These are phyloP conservation scores for Lepas anatifera DNA, from an alignment of 2,888 invertebrate genomes.

Conservation along the genomic window DNA sequence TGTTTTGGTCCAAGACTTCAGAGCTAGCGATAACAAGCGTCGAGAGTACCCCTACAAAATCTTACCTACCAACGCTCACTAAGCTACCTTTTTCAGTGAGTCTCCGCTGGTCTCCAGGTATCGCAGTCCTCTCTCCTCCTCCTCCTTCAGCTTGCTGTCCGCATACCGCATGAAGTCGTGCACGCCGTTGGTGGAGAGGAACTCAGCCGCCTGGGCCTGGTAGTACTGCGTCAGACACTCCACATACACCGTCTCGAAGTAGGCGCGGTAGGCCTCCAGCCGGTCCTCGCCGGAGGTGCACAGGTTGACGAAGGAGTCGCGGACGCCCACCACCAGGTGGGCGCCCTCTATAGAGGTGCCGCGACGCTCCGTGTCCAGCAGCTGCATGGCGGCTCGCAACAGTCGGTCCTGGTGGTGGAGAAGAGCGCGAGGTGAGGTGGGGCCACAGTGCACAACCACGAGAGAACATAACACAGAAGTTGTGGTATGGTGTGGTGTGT, in stretches of 20 bases:
- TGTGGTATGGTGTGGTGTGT: too few relatives aligned
- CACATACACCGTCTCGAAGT: constrained; percentile 64
- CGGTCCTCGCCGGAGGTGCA: constrained; percentile 88
- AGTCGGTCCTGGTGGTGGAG: constrained; percentile 33
- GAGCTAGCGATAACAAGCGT: too few relatives aligned
- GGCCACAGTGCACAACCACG: too few relatives aligned
- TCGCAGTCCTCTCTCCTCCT: constrained; percentile 80
- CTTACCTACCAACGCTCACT: too few relatives aligned
- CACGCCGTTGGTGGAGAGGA: constrained; percentile 79
- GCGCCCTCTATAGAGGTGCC: constrained; percentile 91
- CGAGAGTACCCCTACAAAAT: too few relatives aligned
- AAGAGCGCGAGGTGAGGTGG: too few relatives aligned
- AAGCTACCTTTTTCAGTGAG: constrained; percentile 46
- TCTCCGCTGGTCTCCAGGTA: constrained; percentile 85
- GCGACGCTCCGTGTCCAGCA: constrained; percentile 91
- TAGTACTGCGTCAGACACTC: constrained; percentile 40
- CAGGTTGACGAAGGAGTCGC: constrained; percentile 95
- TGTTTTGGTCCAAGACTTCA: too few relatives aligned
- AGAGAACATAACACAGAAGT: too few relatives aligned
- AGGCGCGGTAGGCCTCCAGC: constrained; percentile 86
- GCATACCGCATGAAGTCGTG: constrained; percentile 96
- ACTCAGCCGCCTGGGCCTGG: constrained; percentile 73
- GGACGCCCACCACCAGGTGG: constrained; percentile 90
- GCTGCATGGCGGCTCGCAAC: constrained; percentile 92
- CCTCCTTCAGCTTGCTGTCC: constrained; percentile 84